Percentiles rank a stretch among this genome's conserved stretches.
phyloP scores from a whole-genome alignment of 2,797 vertebrate species.

The Rhinella marina region DNA sequence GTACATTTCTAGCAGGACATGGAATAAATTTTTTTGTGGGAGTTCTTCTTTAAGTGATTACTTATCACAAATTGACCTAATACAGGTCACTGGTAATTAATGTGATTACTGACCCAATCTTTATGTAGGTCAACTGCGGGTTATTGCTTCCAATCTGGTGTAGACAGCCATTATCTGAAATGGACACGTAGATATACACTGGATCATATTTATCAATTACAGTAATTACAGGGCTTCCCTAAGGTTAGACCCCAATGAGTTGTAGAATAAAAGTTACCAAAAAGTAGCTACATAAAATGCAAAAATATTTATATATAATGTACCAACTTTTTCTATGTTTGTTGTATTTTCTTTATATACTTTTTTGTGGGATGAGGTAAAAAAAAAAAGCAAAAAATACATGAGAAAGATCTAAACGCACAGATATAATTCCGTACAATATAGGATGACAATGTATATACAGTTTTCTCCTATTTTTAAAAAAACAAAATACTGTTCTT shows the following conservation, averaged over 20 bases:
- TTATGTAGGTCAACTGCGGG: slow-evolving; percentile 33
- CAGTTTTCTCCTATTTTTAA: background rate
- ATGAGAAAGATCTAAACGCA: background rate
- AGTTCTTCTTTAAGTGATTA: too few relatives aligned
- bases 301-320: background rate
- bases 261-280: background rate
- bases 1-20: too few relatives aligned
- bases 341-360: background rate
- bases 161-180: slow-evolving; percentile 45
- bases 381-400: background rate
- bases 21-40: too few relatives aligned
- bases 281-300: background rate
- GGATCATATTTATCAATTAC: background rate
- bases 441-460: background rate
- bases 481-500: background rate
- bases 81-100: slow-evolving; percentile 39
- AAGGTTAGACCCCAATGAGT: background rate
- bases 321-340: background rate
- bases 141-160: slow-evolving; percentile 38
- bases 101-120: slow-evolving; percentile 36
- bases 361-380: background rate
- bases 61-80: slow-evolving; percentile 34
- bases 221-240: background rate
- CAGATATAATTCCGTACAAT: background rate
- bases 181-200: slow-evolving; percentile 6